Evolutionary conservation across 2,797 vertebrate genomes (phyloP).

Genomic region (Chromis chromis): DNA sequence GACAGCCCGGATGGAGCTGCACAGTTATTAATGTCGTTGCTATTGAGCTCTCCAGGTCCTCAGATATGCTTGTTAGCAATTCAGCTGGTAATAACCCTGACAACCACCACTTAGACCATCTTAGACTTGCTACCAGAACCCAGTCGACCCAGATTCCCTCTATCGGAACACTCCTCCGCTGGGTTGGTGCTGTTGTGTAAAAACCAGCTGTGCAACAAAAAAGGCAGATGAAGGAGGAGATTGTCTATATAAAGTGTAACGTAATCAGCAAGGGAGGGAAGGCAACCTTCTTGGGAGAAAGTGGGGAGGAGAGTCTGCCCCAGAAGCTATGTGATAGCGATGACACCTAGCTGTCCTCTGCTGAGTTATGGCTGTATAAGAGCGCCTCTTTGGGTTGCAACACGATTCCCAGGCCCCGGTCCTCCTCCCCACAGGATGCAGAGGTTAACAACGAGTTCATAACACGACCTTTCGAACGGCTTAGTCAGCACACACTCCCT

Average conservation of each 20-base stretch:
- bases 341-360: conserved; percentile 65
- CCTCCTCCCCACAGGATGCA: conserved; percentile 68
- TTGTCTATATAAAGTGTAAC: conserved; percentile 44
- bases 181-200: neutral
- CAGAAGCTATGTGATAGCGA: conserved; percentile 44
- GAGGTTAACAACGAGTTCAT: conserved; percentile 75
- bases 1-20: conserved; percentile 25
- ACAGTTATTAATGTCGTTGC: conserved; percentile 65
- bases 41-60: conserved; percentile 35
- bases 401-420: conserved; percentile 68
- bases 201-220: conserved; percentile 21
- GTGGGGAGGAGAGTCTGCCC: conserved; percentile 25
- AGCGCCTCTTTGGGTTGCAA: conserved; percentile 54
- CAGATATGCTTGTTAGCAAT: conserved; percentile 64
- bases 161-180: conserved; percentile 30
- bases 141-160: conserved; percentile 21
- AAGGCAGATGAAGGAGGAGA: conserved; percentile 10
- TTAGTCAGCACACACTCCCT: conserved; percentile 75
- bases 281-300: conserved; percentile 28
- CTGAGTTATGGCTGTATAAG: conserved; percentile 71
- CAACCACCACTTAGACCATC: conserved; percentile 23
- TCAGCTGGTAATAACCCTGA: conserved; percentile 40
- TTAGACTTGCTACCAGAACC: conserved; percentile 41
- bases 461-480: conserved; percentile 69
- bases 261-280: conserved; percentile 51